Conservation (phyloP, 2,888 invertebrate genomes). For the Meloe dianella region DNA sequence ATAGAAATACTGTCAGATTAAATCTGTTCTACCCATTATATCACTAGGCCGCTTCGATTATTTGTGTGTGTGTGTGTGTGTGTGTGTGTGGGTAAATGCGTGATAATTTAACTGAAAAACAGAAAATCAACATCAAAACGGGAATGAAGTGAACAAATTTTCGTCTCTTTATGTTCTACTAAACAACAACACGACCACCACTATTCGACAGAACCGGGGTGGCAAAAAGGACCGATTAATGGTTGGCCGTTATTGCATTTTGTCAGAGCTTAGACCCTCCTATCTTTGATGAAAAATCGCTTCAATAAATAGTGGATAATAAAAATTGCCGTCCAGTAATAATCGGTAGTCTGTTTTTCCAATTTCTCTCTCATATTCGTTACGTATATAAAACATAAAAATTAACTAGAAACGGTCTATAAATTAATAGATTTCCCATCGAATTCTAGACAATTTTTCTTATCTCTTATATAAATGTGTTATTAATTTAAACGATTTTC, state of each 20-base stretch:
- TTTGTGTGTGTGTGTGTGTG: background rate
- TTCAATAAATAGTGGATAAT: constrained; percentile 30
- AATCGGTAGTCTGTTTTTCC: background rate
- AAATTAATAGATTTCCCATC: background rate
- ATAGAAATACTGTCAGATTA: constrained; percentile 1
- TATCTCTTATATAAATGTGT: background rate
- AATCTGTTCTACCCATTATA: background rate
- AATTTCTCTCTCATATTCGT: background rate
- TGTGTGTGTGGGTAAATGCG: background rate
- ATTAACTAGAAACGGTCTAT: constrained; percentile 8
- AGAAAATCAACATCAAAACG: constrained; percentile 3
- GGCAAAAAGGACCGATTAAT: background rate
- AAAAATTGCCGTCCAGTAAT: constrained; percentile 24
- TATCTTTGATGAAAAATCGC: constrained; percentile 13
- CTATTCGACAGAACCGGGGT: background rate
- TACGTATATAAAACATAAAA: background rate
- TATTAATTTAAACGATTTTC: background rate
- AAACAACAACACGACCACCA: constrained; percentile 9
- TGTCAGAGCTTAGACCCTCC: constrained; percentile 12
- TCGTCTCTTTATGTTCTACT: background rate
- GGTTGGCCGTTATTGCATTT: constrained; percentile 12
- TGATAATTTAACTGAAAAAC: background rate
- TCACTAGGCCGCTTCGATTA: background rate
- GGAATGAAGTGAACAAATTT: background rate
- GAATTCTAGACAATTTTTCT: background rate